Evolutionary conservation across 2,797 vertebrate species (phyloP).

Genomic region (Gorsachius magnificus): DNA sequence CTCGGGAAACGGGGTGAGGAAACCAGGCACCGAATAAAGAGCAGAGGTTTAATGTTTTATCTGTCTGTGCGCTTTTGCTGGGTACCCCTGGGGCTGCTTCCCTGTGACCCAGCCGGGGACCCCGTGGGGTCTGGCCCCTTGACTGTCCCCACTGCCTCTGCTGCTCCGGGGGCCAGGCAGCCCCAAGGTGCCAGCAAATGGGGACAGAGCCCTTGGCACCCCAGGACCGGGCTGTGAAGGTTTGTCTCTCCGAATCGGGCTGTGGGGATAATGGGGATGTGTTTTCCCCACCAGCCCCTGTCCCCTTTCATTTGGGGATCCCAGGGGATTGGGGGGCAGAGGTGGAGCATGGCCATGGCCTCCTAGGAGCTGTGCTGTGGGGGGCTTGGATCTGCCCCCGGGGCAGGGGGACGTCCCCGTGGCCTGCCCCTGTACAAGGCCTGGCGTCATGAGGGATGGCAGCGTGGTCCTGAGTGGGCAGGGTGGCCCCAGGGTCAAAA

Average conservation of each 20-base stretch:
- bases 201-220: not conserved
- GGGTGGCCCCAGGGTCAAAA: not conserved
- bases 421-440: not conserved
- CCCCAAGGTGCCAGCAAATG: not conserved
- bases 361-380: not conserved
- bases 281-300: not conserved
- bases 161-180: fast-evolving
- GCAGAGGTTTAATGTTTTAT: conserved; percentile 74
- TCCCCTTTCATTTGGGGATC: fast-evolving
- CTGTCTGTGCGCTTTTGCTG: not conserved
- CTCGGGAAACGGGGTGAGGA: not conserved
- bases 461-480: fast-evolving
- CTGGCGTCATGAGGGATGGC: not conserved
- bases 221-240: not conserved
- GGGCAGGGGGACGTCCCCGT: fast-evolving
- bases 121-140: fast-evolving
- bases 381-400: fast-evolving
- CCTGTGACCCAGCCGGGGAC: not conserved
- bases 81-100: not conserved
- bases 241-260: fast-evolving
- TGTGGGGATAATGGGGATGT: fast-evolving
- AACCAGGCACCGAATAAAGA: conserved; percentile 53
- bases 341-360: not conserved
- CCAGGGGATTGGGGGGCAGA: not conserved
- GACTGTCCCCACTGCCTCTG: fast-evolving